Evolutionary conservation across 2,797 vertebrate species (phyloP).

Genomic region (Pteropus rufus): DNA sequence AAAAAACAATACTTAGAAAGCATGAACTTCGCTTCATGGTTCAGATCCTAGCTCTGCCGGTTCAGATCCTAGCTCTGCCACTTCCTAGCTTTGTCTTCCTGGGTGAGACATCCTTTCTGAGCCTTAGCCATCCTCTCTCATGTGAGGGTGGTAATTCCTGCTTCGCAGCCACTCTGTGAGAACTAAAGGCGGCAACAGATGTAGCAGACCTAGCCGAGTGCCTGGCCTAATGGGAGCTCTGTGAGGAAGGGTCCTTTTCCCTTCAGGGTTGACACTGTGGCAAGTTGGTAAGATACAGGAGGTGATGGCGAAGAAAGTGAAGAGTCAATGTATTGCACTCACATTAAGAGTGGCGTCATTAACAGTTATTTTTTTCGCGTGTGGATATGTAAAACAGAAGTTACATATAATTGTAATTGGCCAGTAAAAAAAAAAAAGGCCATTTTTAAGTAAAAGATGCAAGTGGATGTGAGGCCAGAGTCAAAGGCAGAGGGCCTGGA

Average conservation of each 20-base stretch:
- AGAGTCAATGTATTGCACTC: not conserved
- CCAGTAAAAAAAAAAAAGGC: not conserved
- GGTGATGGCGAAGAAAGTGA: not conserved
- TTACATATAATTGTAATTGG: not conserved
- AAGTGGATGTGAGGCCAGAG: not conserved
- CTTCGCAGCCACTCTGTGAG: not conserved
- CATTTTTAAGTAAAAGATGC: not conserved
- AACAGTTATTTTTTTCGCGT: not conserved
- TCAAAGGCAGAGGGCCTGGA: not conserved
- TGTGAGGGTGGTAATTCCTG: not conserved
- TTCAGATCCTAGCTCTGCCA: not conserved
- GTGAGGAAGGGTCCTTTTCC: not conserved
- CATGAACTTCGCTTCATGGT: not conserved
- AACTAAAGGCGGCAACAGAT: no score
- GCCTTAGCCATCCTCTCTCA: not conserved
- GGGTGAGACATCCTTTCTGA: not conserved
- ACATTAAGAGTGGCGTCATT: not conserved
- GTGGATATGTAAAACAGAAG: not conserved
- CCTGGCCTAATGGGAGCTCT: not conserved
- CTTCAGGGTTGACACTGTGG: not conserved
- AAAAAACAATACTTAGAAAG: constrained; percentile 10
- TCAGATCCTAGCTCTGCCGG: no score
- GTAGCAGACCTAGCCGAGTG: not conserved
- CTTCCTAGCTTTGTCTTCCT: not conserved
- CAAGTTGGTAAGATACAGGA: not conserved